phyloP scores from a whole-genome alignment of 1,140 invertebrate species.

The Aphelenchoides avenae region DNA sequence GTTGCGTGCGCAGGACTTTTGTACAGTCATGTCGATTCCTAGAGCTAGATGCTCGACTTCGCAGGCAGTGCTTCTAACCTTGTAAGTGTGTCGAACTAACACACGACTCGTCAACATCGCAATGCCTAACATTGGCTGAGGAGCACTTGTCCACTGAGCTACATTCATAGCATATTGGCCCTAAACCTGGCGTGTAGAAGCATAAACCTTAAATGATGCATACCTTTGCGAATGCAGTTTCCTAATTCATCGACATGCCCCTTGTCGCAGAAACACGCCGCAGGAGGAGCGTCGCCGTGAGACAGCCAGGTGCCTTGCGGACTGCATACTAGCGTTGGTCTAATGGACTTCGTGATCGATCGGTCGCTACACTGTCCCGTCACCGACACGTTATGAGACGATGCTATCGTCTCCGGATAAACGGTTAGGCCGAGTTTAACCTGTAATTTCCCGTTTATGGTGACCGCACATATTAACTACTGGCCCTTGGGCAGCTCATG shows the following conservation, averaged over 20 bases:
- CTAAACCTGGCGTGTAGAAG: slow-evolving; percentile 2
- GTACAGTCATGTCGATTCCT: slow-evolving; percentile 4
- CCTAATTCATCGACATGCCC: neutral
- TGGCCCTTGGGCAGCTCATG: slow-evolving; percentile 6
- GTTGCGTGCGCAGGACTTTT: neutral
- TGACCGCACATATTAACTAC: neutral
- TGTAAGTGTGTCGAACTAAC: slow-evolving; percentile 10
- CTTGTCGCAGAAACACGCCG: neutral
- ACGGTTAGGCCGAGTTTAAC: slow-evolving; percentile 3
- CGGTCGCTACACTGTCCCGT: neutral
- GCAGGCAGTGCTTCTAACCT: neutral
- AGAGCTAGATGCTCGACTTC: too few relatives aligned
- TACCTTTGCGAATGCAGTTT: slow-evolving; percentile 1
- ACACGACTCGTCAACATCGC: slow-evolving; percentile 3
- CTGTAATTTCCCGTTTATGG: neutral
- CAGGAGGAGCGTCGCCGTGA: neutral
- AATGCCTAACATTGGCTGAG: neutral
- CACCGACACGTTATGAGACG: slow-evolving; percentile 1
- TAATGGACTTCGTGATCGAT: neutral
- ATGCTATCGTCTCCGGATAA: slow-evolving; percentile 8
- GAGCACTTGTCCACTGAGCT: neutral
- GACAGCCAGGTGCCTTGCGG: slow-evolving; percentile 8
- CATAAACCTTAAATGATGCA: neutral
- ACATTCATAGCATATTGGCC: slow-evolving; percentile 10
- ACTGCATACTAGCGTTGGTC: slow-evolving; percentile 7